phyloP scores from a whole-genome alignment of 2,113 vertebrate genomes.

The Tricholaema leucomelas region DNA sequence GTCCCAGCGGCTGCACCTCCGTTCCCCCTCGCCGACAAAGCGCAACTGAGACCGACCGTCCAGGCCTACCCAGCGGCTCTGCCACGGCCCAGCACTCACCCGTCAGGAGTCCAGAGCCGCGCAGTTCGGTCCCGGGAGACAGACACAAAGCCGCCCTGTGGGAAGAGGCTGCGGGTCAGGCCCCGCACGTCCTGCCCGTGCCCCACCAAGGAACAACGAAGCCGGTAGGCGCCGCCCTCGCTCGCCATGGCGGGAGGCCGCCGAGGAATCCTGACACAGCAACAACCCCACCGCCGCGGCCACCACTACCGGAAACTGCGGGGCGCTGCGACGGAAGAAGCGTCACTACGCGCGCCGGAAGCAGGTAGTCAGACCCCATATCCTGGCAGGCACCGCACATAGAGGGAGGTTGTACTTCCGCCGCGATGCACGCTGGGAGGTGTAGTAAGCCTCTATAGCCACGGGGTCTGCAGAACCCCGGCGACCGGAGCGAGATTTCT shows the following conservation, averaged over 20 bases:
- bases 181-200: constrained; percentile 95
- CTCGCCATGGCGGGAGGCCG: constrained; percentile 66
- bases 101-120: constrained; percentile 90
- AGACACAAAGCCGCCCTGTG: constrained; percentile 88
- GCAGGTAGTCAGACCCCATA: rapidly evolving
- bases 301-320: constrained; percentile 2
- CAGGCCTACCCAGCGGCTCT: background rate
- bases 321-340: background rate
- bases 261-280: constrained; percentile 74
- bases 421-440: background rate
- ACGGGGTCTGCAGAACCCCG: rapidly evolving
- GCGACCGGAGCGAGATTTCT: rapidly evolving
- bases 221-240: constrained; percentile 76
- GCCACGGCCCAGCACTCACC: constrained; percentile 66
- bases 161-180: constrained; percentile 77
- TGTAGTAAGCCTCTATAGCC: rapidly evolving
- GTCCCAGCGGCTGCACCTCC: background rate
- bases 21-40: no score
- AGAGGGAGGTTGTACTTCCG: no score
- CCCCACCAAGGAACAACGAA: constrained; percentile 88
- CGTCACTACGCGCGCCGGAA: rapidly evolving
- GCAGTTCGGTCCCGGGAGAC: constrained; percentile 94
- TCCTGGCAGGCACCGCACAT: constrained; percentile 9
- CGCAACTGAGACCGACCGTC: background rate
- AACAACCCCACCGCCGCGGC: background rate